Conservation (phyloP, 2,888 invertebrate genomes). For the Hermaeophaga mercurialis region DNA sequence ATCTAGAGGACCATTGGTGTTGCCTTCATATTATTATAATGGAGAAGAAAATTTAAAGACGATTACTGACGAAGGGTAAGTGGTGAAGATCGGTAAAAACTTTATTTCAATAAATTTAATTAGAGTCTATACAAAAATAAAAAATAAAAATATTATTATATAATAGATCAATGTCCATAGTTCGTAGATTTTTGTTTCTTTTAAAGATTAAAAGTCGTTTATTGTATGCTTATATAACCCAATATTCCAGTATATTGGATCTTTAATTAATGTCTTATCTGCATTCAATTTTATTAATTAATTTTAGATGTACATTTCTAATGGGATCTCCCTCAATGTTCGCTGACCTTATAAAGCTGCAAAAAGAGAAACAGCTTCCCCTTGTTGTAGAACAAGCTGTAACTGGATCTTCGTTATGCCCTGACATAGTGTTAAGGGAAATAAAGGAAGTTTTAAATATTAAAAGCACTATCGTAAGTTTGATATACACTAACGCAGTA, state of each 20-base stretch:
- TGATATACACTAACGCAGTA: no score
- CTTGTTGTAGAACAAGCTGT: constrained; percentile 64
- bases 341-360: constrained; percentile 70
- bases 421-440: constrained; percentile 64
- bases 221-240: no score
- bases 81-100: no score
- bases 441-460: constrained; percentile 59
- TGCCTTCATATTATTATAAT: constrained; percentile 66
- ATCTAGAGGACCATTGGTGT: constrained; percentile 65
- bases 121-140: no score
- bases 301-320: constrained; percentile 69
- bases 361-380: constrained; percentile 57
- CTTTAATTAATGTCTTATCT: no score
- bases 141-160: no score
- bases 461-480: constrained; percentile 59
- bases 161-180: no score
- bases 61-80: constrained; percentile 70
- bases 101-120: no score
- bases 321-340: constrained; percentile 89
- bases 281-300: no score
- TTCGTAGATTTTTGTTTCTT: no score
- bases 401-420: constrained; percentile 75
- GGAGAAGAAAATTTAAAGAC: constrained; percentile 67
- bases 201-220: no score
- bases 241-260: no score